phyloP scores from a whole-genome alignment of 2,797 vertebrate genomes.

The Coregonus ussuriensis region DNA sequence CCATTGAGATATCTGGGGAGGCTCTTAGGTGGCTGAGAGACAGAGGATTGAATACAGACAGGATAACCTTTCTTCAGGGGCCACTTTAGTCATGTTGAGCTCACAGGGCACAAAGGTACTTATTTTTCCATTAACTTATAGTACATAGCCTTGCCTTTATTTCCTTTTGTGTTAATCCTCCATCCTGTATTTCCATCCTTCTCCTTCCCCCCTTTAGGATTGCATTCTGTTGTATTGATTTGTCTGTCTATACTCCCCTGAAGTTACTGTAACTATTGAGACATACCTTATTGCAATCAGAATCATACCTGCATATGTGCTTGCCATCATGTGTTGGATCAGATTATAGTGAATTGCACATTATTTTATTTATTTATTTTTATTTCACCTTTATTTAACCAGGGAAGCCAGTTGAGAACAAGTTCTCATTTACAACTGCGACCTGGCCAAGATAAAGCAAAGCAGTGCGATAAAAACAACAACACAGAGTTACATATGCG shows the following conservation, averaged over 20 bases:
- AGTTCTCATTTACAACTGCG: too few species aligned
- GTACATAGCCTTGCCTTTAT: constrained; percentile 37
- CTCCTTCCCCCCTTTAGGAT: constrained; percentile 21
- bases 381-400: too few species aligned
- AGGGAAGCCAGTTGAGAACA: too few species aligned
- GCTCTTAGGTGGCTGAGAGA: constrained; percentile 25
- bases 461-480: too few species aligned
- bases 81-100: constrained; percentile 43
- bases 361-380: too few species aligned
- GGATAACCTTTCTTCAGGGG: constrained; percentile 58
- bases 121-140: constrained; percentile 56
- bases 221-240: constrained; percentile 56
- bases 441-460: too few species aligned
- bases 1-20: constrained; percentile 23
- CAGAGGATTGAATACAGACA: constrained; percentile 43
- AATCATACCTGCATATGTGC: constrained; percentile 9
- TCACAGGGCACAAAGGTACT: constrained; percentile 44
- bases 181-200: neutral
- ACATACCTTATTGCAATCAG: constrained; percentile 12
- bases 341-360: neutral
- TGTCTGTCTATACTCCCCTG: constrained; percentile 23
- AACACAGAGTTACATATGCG: too few species aligned
- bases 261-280: constrained; percentile 6
- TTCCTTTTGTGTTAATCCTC: neutral
- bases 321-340: constrained; percentile 5